Base-by-base conservation (phyloP, 2,113 vertebrate genomes). In the human region DNA sequence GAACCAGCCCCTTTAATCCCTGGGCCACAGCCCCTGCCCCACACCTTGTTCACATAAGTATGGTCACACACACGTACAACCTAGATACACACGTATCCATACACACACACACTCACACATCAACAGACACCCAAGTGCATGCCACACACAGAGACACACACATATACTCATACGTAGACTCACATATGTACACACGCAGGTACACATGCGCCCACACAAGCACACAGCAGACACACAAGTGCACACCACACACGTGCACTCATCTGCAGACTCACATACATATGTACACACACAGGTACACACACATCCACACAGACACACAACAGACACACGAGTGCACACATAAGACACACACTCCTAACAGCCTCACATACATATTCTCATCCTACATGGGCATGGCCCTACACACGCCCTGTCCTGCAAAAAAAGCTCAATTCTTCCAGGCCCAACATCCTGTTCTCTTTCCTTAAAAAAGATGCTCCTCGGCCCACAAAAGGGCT, bases 261-360 rank as follows among this genome's bases (percentile, higher is more conserved):
- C 55, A 22, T 5, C 30, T 0, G 0, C 13, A 22, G 20, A 32
- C 38, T 40, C 48, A 0, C 48, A 0, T 5, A 12, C 11, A 0
- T 73, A 38, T 12, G 72, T 23, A 12, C 14, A 38, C 57, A 64
- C 25, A 13, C 35, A 35, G 23, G 83, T 3, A 43, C 48, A 43
- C 2, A 1, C 10, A 2, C 8, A 11, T 8, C 8, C 59, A 90
- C 27, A 48, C 6, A 22, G 22, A 14, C 17, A 55, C 17, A 55
- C 13, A 59, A 40, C 23, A 83, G 8, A 83, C 57, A 43, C 23
- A 1, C 16, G 17, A 30, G 25, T 78, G n/a, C 25, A 45, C 45
- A 50, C 27, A 55, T 20, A 55, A 18, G 35, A 40, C 27, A 48
- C 64, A 75, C 1, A 6, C 27, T 64, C 27, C 61, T 7, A 1